phyloP scores from a whole-genome alignment of 2,113 vertebrate genomes.

The Oxygymnocypris stewartii region DNA sequence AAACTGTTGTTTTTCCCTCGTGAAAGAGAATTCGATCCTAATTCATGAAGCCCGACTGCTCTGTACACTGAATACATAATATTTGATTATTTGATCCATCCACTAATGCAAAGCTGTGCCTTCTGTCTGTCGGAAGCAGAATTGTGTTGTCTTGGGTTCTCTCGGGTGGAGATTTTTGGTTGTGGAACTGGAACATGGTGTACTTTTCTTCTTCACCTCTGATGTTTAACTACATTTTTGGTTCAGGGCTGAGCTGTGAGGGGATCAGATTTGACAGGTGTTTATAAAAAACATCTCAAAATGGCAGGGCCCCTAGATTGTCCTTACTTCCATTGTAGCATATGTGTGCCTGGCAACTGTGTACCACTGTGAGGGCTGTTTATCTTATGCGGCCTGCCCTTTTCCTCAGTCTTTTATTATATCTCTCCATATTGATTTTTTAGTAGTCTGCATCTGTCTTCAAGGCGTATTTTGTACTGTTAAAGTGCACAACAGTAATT shows the following conservation, averaged over 20 bases:
- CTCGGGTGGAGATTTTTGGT: not conserved
- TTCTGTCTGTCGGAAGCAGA: not conserved
- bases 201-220: slow-evolving; percentile 22
- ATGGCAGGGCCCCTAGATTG: not conserved
- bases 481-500: not conserved
- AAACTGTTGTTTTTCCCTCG: not conserved
- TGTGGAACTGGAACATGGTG: slow-evolving; percentile 11
- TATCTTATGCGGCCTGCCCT: not conserved
- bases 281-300: not conserved
- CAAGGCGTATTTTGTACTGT: not conserved
- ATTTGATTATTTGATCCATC: not conserved
- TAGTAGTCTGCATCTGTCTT: slow-evolving; percentile 15
- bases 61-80: slow-evolving; percentile 13
- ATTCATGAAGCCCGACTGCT: not conserved
- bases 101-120: not conserved
- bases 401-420: slow-evolving; percentile 2
- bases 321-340: not conserved
- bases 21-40: not conserved
- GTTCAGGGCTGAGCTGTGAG: not conserved
- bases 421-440: not conserved
- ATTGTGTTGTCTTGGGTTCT: not conserved
- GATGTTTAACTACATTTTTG: slow-evolving; percentile 8
- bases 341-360: not conserved
- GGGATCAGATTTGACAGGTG: slow-evolving; percentile 6
- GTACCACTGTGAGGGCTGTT: slow-evolving; percentile 1